Evolutionary conservation across 2,113 vertebrate genomes (phyloP).

Genomic region (Conger conger): DNA sequence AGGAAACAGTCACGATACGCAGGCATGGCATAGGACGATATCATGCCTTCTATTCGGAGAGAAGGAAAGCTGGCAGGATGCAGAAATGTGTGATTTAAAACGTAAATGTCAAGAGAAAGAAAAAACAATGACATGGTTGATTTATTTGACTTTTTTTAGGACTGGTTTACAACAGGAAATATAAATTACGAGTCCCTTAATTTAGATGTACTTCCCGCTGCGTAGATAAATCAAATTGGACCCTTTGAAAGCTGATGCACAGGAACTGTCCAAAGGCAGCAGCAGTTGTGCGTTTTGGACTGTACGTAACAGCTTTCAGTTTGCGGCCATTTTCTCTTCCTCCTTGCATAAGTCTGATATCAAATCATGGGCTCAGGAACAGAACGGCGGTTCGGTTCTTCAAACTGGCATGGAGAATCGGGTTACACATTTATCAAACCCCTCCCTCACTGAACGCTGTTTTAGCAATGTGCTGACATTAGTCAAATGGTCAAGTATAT

Average conservation of each 20-base stretch:
- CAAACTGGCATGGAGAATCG: background rate
- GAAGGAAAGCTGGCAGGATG: conserved; percentile 31
- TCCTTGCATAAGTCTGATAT: background rate
- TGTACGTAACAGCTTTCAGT: conserved; percentile 1
- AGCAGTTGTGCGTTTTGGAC: conserved; percentile 22
- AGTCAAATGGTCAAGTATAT: background rate
- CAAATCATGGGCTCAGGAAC: background rate
- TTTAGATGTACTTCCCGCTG: conserved; percentile 36
- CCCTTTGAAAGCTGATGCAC: conserved; percentile 43
- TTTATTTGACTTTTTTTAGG: conserved; percentile 41
- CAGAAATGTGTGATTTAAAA: conserved; percentile 47
- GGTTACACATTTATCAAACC: background rate
- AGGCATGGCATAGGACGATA: conserved; percentile 40
- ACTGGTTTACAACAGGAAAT: conserved; percentile 41
- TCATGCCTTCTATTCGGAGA: conserved; percentile 18
- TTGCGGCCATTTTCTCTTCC: background rate
- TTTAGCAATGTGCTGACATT: background rate
- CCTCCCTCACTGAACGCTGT: background rate
- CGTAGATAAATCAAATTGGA: conserved; percentile 37
- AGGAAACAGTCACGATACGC: conserved; percentile 58
- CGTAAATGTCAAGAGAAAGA: conserved; percentile 26
- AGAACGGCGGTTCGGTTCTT: background rate
- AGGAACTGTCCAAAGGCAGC: conserved; percentile 29
- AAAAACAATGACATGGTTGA: conserved; percentile 35
- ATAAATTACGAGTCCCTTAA: conserved; percentile 34